Base-by-base conservation (phyloP, 2,113 vertebrate species). In the Lamprologus ornatipinnis region DNA sequence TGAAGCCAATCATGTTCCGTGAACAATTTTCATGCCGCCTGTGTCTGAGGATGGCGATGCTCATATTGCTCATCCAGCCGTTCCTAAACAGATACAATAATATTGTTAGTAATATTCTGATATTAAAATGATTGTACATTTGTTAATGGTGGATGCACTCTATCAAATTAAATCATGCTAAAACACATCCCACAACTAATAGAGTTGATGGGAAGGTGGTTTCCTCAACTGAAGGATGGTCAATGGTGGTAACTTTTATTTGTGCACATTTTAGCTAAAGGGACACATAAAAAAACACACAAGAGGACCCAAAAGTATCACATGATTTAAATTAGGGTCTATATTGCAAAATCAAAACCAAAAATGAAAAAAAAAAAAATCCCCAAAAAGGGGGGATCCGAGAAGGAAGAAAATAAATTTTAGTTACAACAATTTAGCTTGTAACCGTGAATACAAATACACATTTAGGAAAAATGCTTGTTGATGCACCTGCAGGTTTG, bases 401-500 rank as follows among this genome's bases (percentile, higher is more conserved):
- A 68, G 35, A 21, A 40, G 7, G 4, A 68, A 40, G 8, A 45
- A 73, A 45, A 58, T 17, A 54, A 4, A 5, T 7, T 47, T 63
- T 4, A 31, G 3, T 80, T 49, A 31, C 17, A 45, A 17, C 26
- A 47, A 35, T 55, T 17, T 42, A 23, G 4, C 15, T 55, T 0
- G 23, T 7, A 51, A 28, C 15, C 1, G n/a, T 57, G 4, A 31
- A 14, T 37, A 19, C 1, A 55, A 42, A 9, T 15, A 7, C 12
- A 31, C 17, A 49, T 19, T n/a, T n/a, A n/a, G n/a, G 9, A 80
- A 10, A 21, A 83, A 63, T 51, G 13, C 2, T 15, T 10, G 26
- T 82, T 13, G 3, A 47, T 90, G 94, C 82, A 99, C 98, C 98
- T 98, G 98, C 98, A 99, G 10, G 97, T 99, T 95, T 99, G 89